Conservation (phyloP, 2,113 vertebrate species). For the Pycnonotus jocosus region DNA sequence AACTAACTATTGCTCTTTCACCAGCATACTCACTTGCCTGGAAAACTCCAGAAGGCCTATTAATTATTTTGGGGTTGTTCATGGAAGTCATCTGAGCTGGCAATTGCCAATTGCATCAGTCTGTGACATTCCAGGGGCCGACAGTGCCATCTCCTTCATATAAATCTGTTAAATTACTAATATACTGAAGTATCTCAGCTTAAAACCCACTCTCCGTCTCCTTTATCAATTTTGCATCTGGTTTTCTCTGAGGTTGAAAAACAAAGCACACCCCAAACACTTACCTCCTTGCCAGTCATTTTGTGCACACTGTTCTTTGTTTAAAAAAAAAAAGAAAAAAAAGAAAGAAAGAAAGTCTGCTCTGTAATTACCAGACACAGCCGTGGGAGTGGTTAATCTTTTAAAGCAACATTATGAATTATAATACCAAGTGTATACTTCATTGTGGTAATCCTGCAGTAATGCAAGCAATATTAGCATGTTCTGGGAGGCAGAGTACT, state of each 20-base stretch:
- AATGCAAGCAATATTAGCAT: constrained; percentile 69
- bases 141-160: constrained; percentile 18
- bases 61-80: constrained; percentile 61
- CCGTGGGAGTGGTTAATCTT: constrained; percentile 71
- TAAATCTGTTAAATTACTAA: constrained; percentile 47
- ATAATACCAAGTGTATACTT: constrained; percentile 71
- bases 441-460: constrained; percentile 65
- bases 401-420: constrained; percentile 73
- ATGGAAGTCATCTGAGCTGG: constrained; percentile 15
- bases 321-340: neutral
- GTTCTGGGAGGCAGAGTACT: constrained; percentile 60
- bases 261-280: constrained; percentile 48
- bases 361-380: constrained; percentile 61
- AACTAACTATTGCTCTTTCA: constrained; percentile 43
- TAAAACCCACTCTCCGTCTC: neutral
- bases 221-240: constrained; percentile 51
- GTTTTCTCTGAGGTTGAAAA: constrained; percentile 37
- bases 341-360: neutral
- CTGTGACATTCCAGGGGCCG: constrained; percentile 16
- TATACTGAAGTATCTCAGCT: neutral
- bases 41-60: constrained; percentile 58
- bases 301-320: constrained; percentile 11
- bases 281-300: constrained; percentile 43
- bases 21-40: constrained; percentile 12
- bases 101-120: constrained; percentile 16